Evolutionary conservation across 2,113 vertebrate species (phyloP).

Genomic region (Urocitellus parryii): DNA sequence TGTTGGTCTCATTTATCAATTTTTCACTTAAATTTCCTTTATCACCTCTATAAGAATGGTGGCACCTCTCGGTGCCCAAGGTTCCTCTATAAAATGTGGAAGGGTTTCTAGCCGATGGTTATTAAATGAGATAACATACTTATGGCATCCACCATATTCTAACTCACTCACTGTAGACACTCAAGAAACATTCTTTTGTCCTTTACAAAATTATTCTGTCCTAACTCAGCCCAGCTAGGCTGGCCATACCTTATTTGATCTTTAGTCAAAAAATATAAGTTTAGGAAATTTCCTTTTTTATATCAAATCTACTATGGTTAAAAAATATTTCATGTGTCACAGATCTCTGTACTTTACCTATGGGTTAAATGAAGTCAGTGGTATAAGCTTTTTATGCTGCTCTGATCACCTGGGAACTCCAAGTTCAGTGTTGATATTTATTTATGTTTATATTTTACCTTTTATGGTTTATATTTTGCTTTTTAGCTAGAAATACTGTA

Average conservation of each 20-base stretch:
- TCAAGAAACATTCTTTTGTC: background rate
- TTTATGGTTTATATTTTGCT: background rate
- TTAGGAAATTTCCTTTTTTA: conserved; percentile 1
- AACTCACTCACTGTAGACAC: background rate
- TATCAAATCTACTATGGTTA: background rate
- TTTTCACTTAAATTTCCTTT: background rate
- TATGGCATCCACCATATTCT: background rate
- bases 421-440: conserved; percentile 28
- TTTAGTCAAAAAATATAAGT: background rate
- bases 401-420: background rate
- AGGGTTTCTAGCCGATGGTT: too few relatives aligned
- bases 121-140: background rate
- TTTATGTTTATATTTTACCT: background rate
- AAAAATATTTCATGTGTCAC: background rate
- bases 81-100: background rate
- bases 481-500: background rate
- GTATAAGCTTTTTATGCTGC: background rate
- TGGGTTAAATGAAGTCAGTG: background rate
- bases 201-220: background rate
- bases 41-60: background rate
- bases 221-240: background rate
- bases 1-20: background rate
- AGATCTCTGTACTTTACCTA: background rate
- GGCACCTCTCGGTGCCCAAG: background rate
- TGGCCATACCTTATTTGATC: background rate